phyloP scores from a whole-genome alignment of 2,888 invertebrate genomes.

The Polyommatus icarus region DNA sequence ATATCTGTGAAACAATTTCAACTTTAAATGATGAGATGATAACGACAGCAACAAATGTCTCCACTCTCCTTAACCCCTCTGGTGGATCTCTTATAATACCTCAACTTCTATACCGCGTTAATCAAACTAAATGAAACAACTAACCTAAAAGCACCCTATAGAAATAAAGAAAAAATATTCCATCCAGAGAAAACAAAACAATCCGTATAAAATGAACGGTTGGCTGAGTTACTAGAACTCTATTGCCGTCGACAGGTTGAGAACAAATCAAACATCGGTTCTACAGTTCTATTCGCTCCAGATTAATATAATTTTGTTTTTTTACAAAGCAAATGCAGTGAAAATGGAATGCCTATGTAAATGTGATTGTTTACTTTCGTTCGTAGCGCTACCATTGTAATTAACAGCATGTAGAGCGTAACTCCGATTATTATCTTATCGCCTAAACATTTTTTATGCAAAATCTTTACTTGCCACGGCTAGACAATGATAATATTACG shows the following conservation, averaged over 20 bases:
- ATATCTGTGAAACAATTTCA: too few species aligned
- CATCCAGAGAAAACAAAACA: not conserved
- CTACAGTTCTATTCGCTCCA: not conserved
- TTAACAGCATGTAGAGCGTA: slow-evolving; percentile 26
- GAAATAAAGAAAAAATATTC: not conserved
- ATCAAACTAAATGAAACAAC: not conserved
- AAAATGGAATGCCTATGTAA: slow-evolving; percentile 30
- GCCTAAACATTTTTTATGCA: slow-evolving; percentile 12
- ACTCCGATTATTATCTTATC: slow-evolving; percentile 14
- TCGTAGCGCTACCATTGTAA: slow-evolving; percentile 3
- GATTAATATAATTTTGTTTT: slow-evolving; percentile 7
- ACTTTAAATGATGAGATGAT: too few species aligned
- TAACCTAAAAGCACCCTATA: not conserved
- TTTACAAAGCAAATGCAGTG: slow-evolving; percentile 15
- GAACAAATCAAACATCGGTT: not conserved
- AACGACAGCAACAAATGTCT: too few species aligned
- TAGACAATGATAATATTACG: not conserved
- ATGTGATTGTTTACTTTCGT: slow-evolving; percentile 28
- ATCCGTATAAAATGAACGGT: not conserved
- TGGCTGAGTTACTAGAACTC: slow-evolving; percentile 9
- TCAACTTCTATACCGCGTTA: not conserved
- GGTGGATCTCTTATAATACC: too few species aligned
- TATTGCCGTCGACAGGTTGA: not conserved
- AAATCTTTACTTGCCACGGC: not conserved
- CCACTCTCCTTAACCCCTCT: too few species aligned